A percentile compares a stretch with the other conserved stretches of the same genome.
Conservation (phyloP, 2,888 invertebrate genomes). For the Cremastinae sp. region DNA sequence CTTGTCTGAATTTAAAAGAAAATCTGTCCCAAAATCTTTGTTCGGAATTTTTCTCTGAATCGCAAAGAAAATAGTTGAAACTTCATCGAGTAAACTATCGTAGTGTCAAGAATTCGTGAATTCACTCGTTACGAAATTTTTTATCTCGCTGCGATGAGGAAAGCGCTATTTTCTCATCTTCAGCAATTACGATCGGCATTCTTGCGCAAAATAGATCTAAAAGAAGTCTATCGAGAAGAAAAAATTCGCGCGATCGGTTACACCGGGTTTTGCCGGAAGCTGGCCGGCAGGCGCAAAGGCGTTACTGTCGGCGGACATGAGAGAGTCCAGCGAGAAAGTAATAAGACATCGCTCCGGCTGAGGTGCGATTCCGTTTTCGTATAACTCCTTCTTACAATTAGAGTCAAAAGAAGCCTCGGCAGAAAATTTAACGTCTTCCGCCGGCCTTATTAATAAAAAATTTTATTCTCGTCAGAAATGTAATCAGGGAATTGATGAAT, state of each 20-base stretch:
- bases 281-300: slow-evolving; percentile 1
- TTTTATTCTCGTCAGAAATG: too few relatives aligned
- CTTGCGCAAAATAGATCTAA: slow-evolving; percentile 4
- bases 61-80: too few relatives aligned
- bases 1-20: too few relatives aligned
- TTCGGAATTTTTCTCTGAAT: too few relatives aligned
- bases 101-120: too few relatives aligned
- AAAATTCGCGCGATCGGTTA: slow-evolving; percentile 22
- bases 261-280: slow-evolving; percentile 46
- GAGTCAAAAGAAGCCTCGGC: too few relatives aligned
- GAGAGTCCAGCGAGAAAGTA: slow-evolving; percentile 31
- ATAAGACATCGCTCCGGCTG: slow-evolving; percentile 28
- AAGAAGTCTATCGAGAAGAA: slow-evolving; percentile 10
- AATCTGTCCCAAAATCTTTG: too few relatives aligned
- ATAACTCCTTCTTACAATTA: slow-evolving; percentile 4
- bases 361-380: slow-evolving; percentile 49
- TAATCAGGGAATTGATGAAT: too few relatives aligned
- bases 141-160: not conserved
- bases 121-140: too few relatives aligned
- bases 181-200: slow-evolving; percentile 47
- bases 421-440: too few relatives aligned
- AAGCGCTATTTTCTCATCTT: slow-evolving; percentile 4
- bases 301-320: slow-evolving; percentile 10
- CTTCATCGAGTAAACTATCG: too few relatives aligned
- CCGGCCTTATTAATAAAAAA: too few relatives aligned